A percentile compares a stretch with the other conserved stretches of the same genome.
These are phyloP conservation scores for Corvus cornix DNA, from an alignment of 2,113 vertebrate genomes.

Conservation along the genomic window DNA sequence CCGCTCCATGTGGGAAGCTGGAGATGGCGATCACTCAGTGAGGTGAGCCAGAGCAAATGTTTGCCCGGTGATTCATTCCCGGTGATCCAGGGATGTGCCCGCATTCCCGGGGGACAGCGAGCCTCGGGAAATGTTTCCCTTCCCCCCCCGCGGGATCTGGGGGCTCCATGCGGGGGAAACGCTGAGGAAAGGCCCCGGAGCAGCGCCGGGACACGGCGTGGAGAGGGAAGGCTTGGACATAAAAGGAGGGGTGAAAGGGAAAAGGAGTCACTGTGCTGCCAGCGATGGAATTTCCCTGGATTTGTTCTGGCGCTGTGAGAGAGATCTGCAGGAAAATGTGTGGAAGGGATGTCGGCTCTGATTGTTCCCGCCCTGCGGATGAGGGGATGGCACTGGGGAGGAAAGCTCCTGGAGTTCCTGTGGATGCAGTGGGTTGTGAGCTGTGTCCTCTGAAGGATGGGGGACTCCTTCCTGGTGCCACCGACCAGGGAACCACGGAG, in stretches of 20 bases:
- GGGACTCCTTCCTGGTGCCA: background rate
- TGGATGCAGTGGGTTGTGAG: background rate
- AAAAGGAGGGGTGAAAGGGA: background rate
- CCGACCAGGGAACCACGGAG: background rate
- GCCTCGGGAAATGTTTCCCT: background rate
- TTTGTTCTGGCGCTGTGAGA: background rate
- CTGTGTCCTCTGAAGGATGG: background rate
- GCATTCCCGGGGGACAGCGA: background rate
- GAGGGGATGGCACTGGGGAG: background rate
- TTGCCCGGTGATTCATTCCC: background rate
- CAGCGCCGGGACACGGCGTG: background rate
- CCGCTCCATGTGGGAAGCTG: background rate
- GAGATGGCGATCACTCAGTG: background rate
- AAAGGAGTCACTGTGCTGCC: background rate
- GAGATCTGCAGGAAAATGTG: background rate
- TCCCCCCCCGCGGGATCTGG: background rate
- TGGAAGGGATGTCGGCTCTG: background rate
- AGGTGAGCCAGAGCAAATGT: conserved; percentile 10
- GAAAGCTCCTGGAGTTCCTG: background rate
- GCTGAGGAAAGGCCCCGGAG: conserved; percentile 5
- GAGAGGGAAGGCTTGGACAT: background rate
- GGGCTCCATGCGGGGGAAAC: background rate
- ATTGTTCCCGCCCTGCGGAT: conserved; percentile 39
- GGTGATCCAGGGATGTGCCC: background rate
- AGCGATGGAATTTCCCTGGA: accelerated